Evolutionary conservation across 2,113 vertebrate species (phyloP), one percentile per base, ranked within the genome.

Genomic region (Lucifuga dentata): DNA sequence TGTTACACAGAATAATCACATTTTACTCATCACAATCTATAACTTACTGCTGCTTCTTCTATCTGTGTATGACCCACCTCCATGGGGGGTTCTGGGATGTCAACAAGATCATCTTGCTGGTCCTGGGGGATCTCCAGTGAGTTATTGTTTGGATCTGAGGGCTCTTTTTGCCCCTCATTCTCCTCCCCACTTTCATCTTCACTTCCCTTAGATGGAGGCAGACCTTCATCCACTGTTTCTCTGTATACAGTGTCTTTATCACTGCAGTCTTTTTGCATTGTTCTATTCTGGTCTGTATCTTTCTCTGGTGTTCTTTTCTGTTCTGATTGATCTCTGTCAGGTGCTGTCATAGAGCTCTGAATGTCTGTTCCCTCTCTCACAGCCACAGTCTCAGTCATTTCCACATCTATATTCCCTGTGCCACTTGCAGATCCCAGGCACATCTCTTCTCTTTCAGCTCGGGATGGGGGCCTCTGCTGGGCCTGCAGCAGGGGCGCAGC

Each of bases 391-490:
- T 78, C 73, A 44, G 20, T 64, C 51, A 46, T 52, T 36, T 85
- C 73, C 0, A 23, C 46, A 3, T 80, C 80, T 40, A 19, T 71
- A 45, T 78, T 78, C 24, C 35, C 55, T 0, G 52, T 61, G 24
- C 49, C 72, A 21, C 53, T 26, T 0, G 45, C 50, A 48, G 73
- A 82, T 45, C 44, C 51, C 10, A 64, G n/a, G 19, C 23, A 21
- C 9, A 2, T 43, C 36, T 81, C 76, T 2, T 80, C 80, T 59
- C 45, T 75, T 12, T 78, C 83, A 3, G 67, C 52, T 11, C 56
- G 21, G n/a, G 89, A 90, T 3, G 88, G 76, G 57, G 88, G 68
- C 70, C 80, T 93, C 88, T 91, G 90, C 86, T 90, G 90, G 68
- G 83, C 86, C 81, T 82, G 88, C 80, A 92, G 87, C 66, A 91